phyloP scores from a whole-genome alignment of 2,888 invertebrate species.

The Stenotaenia linearis region DNA sequence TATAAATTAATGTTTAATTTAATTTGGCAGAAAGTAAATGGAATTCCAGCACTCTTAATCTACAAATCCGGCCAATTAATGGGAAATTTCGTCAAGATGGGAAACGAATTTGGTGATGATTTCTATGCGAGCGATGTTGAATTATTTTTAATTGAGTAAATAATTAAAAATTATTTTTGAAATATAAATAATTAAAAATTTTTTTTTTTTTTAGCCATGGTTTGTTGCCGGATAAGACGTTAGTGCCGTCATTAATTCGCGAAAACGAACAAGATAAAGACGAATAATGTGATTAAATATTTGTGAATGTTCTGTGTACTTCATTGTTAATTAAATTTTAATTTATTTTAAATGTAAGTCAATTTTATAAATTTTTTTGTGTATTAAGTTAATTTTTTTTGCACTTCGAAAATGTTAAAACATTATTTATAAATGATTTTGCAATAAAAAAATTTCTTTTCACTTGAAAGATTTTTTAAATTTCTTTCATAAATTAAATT shows the following conservation, averaged over 20 bases:
- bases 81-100: slow-evolving; percentile 84
- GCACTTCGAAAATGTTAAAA: no score
- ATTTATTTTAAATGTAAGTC: no score
- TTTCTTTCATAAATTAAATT: no score
- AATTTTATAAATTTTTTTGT: no score
- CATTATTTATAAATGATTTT: no score
- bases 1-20: neutral
- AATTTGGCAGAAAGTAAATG: slow-evolving; percentile 65
- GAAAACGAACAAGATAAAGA: neutral
- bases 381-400: no score
- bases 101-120: slow-evolving; percentile 81
- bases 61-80: slow-evolving; percentile 85
- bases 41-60: slow-evolving; percentile 83
- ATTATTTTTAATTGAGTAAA: slow-evolving; percentile 72
- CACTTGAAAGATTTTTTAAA: no score
- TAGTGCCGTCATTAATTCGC: neutral
- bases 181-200: neutral
- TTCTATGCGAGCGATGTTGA: slow-evolving; percentile 88
- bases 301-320: no score
- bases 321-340: no score
- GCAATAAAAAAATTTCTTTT: no score
- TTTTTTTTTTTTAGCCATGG: neutral
- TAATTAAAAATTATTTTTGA: slow-evolving; percentile 26
- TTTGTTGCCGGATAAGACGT: neutral
- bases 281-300: neutral